Percentiles rank a stretch among this genome's conserved stretches.
Conservation (phyloP, 2,113 vertebrate genomes). For the Sylvia atricapilla region DNA sequence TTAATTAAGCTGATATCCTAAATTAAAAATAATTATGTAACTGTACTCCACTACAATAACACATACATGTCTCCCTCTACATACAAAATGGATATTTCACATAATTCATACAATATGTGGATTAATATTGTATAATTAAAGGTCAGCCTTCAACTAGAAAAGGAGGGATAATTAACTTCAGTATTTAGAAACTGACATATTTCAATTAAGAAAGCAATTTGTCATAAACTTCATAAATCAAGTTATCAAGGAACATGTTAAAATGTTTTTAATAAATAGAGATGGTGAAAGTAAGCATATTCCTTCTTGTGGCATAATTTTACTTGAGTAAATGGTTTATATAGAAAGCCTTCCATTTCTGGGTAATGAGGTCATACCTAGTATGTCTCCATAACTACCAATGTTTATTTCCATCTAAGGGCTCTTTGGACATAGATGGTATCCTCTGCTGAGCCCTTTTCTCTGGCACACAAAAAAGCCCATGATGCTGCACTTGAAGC, state of each 20-base stretch:
- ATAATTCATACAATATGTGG: slow-evolving; percentile 68
- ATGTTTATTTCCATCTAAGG: not conserved
- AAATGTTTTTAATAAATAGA: slow-evolving; percentile 15
- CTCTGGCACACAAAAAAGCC: not conserved
- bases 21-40: slow-evolving; percentile 85
- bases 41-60: slow-evolving; percentile 74
- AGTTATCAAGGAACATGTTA: slow-evolving; percentile 9
- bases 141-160: slow-evolving; percentile 50
- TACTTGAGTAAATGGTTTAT: not conserved
- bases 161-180: slow-evolving; percentile 58
- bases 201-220: slow-evolving; percentile 61
- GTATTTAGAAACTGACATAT: slow-evolving; percentile 43
- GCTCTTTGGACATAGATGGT: not conserved
- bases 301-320: not conserved
- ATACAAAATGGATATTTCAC: slow-evolving; percentile 60
- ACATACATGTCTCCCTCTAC: slow-evolving; percentile 55
- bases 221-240: slow-evolving; percentile 55
- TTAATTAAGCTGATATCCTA: slow-evolving; percentile 77
- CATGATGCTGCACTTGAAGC: not conserved
- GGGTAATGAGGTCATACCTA: not conserved
- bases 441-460: not conserved
- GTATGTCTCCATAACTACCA: not conserved
- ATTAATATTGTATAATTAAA: slow-evolving; percentile 69
- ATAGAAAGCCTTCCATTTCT: not conserved
- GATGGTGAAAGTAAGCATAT: not conserved